Conservation (phyloP, 2,797 vertebrate species). For the Pitangus sulphuratus region DNA sequence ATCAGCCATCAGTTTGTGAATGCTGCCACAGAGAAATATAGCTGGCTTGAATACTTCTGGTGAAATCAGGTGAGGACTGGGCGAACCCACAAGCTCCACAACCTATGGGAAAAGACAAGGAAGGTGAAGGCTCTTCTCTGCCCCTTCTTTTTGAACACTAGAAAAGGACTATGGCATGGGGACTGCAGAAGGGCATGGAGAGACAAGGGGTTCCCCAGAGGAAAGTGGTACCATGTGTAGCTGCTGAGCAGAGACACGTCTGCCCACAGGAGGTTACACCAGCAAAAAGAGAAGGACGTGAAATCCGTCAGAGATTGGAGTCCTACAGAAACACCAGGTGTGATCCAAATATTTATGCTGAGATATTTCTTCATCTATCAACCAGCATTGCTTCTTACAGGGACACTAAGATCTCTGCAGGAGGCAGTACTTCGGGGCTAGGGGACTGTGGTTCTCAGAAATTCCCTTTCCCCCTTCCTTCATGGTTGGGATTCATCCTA, state of each 20-base stretch:
- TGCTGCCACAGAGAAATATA: neutral
- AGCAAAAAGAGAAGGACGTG: neutral
- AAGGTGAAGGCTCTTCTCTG: neutral
- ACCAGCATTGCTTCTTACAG: neutral
- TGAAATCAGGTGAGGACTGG: neutral
- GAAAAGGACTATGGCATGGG: rapidly evolving
- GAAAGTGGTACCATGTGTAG: neutral
- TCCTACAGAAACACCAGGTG: neutral
- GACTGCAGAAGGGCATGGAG: neutral
- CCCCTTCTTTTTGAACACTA: neutral
- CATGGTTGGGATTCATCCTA: neutral
- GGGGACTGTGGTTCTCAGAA: neutral
- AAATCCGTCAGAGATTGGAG: neutral
- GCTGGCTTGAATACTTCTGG: neutral
- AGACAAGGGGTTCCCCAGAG: neutral
- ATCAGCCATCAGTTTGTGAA: neutral
- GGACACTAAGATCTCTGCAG: neutral
- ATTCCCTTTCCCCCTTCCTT: neutral
- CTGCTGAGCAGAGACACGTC: neutral
- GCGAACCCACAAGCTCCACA: rapidly evolving
- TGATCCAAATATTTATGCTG: neutral
- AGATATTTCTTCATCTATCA: neutral
- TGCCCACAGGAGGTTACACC: neutral
- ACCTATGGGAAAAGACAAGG: neutral
- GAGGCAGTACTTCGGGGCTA: neutral